Evolutionary conservation across 2,888 invertebrate species (phyloP), one percentile per base, ranked within the genome.

Genomic region (Drosophila mimetica): DNA sequence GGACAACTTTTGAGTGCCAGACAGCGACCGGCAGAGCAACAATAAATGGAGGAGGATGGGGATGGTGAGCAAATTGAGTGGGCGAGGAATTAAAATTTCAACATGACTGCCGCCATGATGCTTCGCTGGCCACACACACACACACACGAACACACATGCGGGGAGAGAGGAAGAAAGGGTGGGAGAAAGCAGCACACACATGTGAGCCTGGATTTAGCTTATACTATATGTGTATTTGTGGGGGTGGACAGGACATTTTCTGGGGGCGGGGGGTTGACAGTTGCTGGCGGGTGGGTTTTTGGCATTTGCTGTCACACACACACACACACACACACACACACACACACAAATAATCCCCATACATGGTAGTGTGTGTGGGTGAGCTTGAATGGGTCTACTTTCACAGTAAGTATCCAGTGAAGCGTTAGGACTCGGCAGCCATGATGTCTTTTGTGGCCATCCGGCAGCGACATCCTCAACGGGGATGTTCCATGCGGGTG

Each of bases 31-130:
- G 41, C 57, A 71, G 67, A 75, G 67, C 82, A 74, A 70, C 64
- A 70, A 64, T 61, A 53, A 71, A 50, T 53, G 32, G 36, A 25
- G 32, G 39, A 25, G 28, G 5, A 8, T 37, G 11, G 42, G 54
- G 30, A 25, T 14, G 71, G 63, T 44, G 69, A 67, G 74, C 75
- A 87, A 89, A 87, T 90, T 90, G 90, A 90, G 90, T 90, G 90
- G 90, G 90, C 89, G 90, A 89, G 85, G 85, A 90, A 90, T 90
- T 90, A 84, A 88, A 90, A 90, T 87, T 89, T 89, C 89, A 89
- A 88, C 89, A 85, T 85, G 86, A 88, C 88, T 88, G 88, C 88
- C 74, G 84, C 81, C 88, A 82, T 76, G 79, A 86, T 84, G 82
- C 82, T 82, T 86, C 86, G 84, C 82, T 82, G 82, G 82, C 84